These are phyloP conservation scores for Heterocephalus glaber DNA, from an alignment of 2,113 vertebrate species.

Conservation along the genomic window DNA sequence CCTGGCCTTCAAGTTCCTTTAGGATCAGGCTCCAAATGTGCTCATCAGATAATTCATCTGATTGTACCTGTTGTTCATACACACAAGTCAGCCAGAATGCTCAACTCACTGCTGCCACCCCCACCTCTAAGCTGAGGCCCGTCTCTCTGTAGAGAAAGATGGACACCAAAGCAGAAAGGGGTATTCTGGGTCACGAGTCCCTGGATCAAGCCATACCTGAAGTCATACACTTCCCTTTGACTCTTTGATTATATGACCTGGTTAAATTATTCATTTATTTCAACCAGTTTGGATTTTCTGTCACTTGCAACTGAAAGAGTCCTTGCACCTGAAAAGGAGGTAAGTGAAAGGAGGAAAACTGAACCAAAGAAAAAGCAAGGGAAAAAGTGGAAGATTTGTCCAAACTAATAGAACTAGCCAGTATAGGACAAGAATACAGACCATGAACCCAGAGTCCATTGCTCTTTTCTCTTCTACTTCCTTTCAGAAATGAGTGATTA, in stretches of 20 bases:
- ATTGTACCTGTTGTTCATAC: neutral
- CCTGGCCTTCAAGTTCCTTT: neutral
- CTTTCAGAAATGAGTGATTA: neutral
- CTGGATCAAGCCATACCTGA: constrained; percentile 6
- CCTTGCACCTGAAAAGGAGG: neutral
- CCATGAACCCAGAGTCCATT: neutral
- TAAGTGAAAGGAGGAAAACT: neutral
- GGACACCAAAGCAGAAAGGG: neutral
- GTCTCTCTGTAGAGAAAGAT: neutral
- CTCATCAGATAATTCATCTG: neutral
- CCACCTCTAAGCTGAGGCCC: neutral
- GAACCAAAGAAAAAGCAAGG: neutral
- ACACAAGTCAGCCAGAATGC: neutral
- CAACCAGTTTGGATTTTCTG: neutral
- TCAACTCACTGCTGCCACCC: neutral
- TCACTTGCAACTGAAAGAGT: neutral
- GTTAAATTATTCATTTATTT: neutral
- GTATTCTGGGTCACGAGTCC: too few relatives aligned
- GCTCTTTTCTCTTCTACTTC: neutral
- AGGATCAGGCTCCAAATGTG: neutral
- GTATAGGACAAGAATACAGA: neutral
- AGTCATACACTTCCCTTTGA: neutral
- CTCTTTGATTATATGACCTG: neutral
- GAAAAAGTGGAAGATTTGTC: neutral
- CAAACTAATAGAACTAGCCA: neutral